Evolutionary conservation across 2,888 invertebrate species (phyloP), one percentile per base, ranked within the genome.

Genomic region (Apocheima hispidaria): DNA sequence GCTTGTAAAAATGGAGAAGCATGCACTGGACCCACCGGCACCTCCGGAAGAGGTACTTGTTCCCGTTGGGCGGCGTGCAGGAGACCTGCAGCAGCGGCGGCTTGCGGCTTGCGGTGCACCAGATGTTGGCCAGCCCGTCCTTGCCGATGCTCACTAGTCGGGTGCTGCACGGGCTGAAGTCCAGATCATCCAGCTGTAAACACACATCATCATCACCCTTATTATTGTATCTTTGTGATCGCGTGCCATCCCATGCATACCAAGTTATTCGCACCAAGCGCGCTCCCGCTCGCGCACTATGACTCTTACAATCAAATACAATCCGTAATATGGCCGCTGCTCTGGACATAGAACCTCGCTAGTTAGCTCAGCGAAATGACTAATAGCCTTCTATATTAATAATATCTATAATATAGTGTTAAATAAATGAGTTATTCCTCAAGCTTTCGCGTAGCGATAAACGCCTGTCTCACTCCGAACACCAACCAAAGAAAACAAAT

Each of bases 141-240:
- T 98, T 97, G 0, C 97, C 96, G 69, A 98, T 96, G 73, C 97
- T 97, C 52, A 96, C 96, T 53, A 98, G 88, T 81, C 95, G 92
- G 53, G 94, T 94, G 65, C 96, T 96, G 78, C 95, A 95, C 1
- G 96, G 96, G 87, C 97, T 97, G 81, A 99, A 97, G 90, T 98
- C 98, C 54, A 99, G 86, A 86, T 99, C 99, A 79, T 99, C 99
- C 68, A 99, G 71, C 93, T 93, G 77, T 0, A 61, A 23, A 40
- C 2, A 21, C 26, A 16, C 3, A 33, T 26, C 26, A 26, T 26
- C 26, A 10, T 30, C 12, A 12, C 3, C 12, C 10, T 30, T 12
- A 2, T 30, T 30, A 30, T 10, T 2, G 10, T 9, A 30, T 2
- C 12, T 10, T 2, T 30, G 3, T 26, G 26, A 10, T 30, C 10